Conservation (phyloP, 2,888 invertebrate genomes). For the Falcaria lacertinaria region DNA sequence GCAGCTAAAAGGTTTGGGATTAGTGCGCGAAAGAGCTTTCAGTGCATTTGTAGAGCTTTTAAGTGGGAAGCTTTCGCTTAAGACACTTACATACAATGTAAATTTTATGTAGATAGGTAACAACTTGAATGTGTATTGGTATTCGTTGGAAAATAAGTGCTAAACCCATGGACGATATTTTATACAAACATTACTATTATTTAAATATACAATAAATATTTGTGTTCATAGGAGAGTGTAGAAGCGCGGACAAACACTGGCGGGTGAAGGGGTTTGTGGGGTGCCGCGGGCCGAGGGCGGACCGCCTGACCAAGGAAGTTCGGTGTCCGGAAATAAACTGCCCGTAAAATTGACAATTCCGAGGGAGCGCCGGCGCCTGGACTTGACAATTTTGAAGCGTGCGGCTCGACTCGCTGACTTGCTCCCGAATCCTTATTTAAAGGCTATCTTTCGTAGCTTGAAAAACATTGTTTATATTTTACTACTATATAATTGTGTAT, state of each 20-base stretch:
- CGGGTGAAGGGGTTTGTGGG: slow-evolving; percentile 52
- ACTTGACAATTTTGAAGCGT: slow-evolving; percentile 62
- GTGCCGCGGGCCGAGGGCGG: slow-evolving; percentile 27
- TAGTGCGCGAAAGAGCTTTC: slow-evolving; percentile 81
- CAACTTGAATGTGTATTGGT: slow-evolving; percentile 42
- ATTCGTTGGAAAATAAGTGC: slow-evolving; percentile 11
- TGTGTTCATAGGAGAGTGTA: slow-evolving; percentile 28
- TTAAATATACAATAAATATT: no score
- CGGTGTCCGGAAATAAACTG: slow-evolving; percentile 82
- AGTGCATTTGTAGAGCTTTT: slow-evolving; percentile 81
- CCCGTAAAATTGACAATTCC: slow-evolving; percentile 86
- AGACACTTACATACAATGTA: slow-evolving; percentile 79
- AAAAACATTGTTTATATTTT: no score
- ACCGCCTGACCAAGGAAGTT: slow-evolving; percentile 67
- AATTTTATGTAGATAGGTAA: slow-evolving; percentile 66
- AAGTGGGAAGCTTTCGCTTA: slow-evolving; percentile 80
- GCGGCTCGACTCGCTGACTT: slow-evolving; percentile 22
- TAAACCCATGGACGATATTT: not conserved
- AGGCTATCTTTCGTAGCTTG: slow-evolving; percentile 30
- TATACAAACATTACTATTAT: no score
- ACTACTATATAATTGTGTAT: no score
- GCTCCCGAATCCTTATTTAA: slow-evolving; percentile 32
- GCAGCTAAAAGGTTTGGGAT: slow-evolving; percentile 81
- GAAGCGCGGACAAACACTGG: slow-evolving; percentile 38
- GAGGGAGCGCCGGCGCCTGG: slow-evolving; percentile 61